These are phyloP conservation scores for Scolopax rusticola DNA, from an alignment of 2,797 vertebrate genomes.

Conservation along the genomic window DNA sequence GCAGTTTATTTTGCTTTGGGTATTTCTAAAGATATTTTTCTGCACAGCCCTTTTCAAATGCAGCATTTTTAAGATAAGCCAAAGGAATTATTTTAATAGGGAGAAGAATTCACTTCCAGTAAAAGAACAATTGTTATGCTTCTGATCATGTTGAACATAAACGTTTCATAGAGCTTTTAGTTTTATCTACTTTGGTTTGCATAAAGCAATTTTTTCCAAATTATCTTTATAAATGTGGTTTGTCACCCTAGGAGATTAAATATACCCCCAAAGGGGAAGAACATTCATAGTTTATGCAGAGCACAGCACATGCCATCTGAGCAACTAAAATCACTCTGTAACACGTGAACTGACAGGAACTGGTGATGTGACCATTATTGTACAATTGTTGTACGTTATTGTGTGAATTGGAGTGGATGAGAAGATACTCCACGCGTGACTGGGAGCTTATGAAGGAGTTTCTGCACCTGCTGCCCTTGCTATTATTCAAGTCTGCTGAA, in stretches of 20 bases:
- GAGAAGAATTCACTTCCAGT: neutral
- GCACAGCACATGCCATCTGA: neutral
- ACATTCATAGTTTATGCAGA: neutral
- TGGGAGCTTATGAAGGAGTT: neutral
- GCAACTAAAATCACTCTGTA: neutral
- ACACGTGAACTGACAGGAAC: neutral
- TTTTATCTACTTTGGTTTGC: neutral
- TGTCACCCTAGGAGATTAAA: neutral
- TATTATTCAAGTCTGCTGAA: neutral
- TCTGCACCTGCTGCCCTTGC: neutral
- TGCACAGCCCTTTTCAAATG: neutral
- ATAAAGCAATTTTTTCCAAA: neutral
- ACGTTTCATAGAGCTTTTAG: too few species aligned
- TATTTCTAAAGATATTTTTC: neutral
- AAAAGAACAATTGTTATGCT: neutral
- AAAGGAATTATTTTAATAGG: neutral
- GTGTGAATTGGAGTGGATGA: neutral
- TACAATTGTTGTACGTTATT: neutral
- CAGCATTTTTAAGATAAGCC: neutral
- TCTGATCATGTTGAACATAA: neutral
- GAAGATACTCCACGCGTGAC: neutral
- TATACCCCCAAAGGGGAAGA: neutral
- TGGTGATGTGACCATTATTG: neutral
- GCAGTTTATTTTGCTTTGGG: neutral
- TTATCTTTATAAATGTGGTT: neutral